phyloP scores from a whole-genome alignment of 2,888 invertebrate species.

The Nebria salina region DNA sequence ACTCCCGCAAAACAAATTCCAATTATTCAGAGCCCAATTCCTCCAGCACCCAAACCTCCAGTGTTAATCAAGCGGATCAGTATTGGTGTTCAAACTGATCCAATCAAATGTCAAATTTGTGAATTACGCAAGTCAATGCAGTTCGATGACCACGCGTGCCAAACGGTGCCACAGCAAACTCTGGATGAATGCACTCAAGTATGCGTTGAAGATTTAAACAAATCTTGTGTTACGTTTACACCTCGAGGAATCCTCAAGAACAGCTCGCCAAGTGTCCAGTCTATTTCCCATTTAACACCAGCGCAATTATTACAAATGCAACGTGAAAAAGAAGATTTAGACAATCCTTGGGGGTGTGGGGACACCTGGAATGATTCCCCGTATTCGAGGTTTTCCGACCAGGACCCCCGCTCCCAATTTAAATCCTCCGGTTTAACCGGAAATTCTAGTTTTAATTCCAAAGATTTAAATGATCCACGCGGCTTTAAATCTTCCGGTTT shows the following conservation, averaged over 20 bases:
- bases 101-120: slow-evolving; percentile 55
- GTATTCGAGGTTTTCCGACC: slow-evolving; percentile 9
- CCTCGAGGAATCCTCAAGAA: slow-evolving; percentile 52
- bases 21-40: not conserved
- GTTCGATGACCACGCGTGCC: slow-evolving; percentile 50
- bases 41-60: slow-evolving; percentile 27
- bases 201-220: slow-evolving; percentile 56
- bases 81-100: slow-evolving; percentile 53
- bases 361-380: slow-evolving; percentile 23
- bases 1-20: not conserved
- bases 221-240: slow-evolving; percentile 51
- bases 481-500: not conserved
- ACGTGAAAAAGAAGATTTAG: slow-evolving; percentile 30
- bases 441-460: slow-evolving; percentile 5
- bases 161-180: slow-evolving; percentile 48
- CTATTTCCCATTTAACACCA: slow-evolving; percentile 59
- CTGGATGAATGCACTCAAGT: slow-evolving; percentile 59
- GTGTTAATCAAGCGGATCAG: slow-evolving; percentile 24
- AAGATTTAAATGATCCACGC: not conserved
- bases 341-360: slow-evolving; percentile 17
- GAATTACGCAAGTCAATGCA: slow-evolving; percentile 54
- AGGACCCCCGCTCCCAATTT: not conserved
- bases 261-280: slow-evolving; percentile 50
- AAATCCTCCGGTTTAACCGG: not conserved
- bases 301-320: slow-evolving; percentile 57